phyloP scores from a whole-genome alignment of 2,113 vertebrate species.

The Neodontobutis hainanensis region DNA sequence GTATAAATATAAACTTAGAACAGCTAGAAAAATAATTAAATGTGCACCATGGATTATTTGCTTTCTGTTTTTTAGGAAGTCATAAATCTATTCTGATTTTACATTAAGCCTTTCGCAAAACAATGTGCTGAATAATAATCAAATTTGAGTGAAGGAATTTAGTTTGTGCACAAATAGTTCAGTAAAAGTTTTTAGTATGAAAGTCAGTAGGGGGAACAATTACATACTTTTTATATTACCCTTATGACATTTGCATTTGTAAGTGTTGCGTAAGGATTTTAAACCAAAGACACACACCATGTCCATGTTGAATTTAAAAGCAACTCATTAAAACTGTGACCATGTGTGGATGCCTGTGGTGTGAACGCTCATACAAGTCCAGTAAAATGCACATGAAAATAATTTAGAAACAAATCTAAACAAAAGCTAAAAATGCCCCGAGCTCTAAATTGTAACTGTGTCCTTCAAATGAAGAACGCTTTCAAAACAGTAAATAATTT shows the following conservation, averaged over 20 bases:
- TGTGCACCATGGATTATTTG: conserved; percentile 15
- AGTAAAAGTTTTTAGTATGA: conserved; percentile 4
- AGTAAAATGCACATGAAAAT: conserved; percentile 31
- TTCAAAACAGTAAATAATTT: neutral
- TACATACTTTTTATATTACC: conserved; percentile 4
- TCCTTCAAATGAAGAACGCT: conserved; percentile 11
- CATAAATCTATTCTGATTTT: conserved; percentile 35
- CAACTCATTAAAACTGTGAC: too few relatives aligned
- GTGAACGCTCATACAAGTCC: neutral
- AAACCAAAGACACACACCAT: neutral
- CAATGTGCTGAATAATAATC: conserved; percentile 18
- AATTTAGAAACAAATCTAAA: conserved; percentile 36
- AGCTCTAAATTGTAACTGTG: conserved; percentile 33
- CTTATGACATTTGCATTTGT: conserved; percentile 18
- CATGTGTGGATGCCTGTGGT: too few relatives aligned
- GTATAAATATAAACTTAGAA: conserved; percentile 27
- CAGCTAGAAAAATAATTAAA: conserved; percentile 21
- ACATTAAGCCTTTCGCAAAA: conserved; percentile 38
- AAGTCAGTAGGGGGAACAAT: conserved; percentile 8
- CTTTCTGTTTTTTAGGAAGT: conserved; percentile 25
- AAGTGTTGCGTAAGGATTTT: conserved; percentile 11
- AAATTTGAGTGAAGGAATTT: conserved; percentile 21
- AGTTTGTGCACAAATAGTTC: conserved; percentile 20
- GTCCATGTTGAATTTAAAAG: too few relatives aligned
- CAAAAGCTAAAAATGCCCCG: conserved; percentile 43